Conservation (phyloP, 2,888 invertebrate species). For the Yponomeuta cagnagella region DNA sequence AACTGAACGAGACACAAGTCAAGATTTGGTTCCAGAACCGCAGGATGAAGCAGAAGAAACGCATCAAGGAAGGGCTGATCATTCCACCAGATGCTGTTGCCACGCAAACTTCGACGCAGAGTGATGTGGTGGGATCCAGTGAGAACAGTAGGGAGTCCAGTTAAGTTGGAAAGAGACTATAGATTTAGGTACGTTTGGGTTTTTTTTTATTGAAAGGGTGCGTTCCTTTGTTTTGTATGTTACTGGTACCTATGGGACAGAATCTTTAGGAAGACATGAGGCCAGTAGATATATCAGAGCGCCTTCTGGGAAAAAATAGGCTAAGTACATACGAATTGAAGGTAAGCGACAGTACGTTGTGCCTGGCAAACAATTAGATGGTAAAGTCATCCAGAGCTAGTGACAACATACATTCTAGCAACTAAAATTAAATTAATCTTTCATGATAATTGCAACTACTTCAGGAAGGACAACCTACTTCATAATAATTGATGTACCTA, state of each 20-base stretch:
- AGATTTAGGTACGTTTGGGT: background rate
- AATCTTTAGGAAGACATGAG: background rate
- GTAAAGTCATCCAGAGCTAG: too few species aligned
- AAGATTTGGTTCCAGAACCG: constrained; percentile 99
- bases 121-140: constrained; percentile 71
- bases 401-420: too few species aligned
- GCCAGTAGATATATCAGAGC: too few species aligned
- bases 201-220: background rate
- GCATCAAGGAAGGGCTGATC: constrained; percentile 94
- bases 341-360: too few species aligned
- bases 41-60: constrained; percentile 98
- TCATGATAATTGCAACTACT: too few species aligned
- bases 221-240: background rate
- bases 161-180: constrained; percentile 36
- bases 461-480: too few species aligned
- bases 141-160: constrained; percentile 85
- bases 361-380: too few species aligned
- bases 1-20: constrained; percentile 97
- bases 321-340: too few species aligned
- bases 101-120: constrained; percentile 50
- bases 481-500: too few species aligned
- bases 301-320: too few species aligned
- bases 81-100: constrained; percentile 71
- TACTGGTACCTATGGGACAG: background rate
- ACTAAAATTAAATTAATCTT: too few species aligned